These are phyloP conservation scores for Todiramphus saurophagus DNA, from an alignment of 2,113 vertebrate genomes.

Conservation along the genomic window DNA sequence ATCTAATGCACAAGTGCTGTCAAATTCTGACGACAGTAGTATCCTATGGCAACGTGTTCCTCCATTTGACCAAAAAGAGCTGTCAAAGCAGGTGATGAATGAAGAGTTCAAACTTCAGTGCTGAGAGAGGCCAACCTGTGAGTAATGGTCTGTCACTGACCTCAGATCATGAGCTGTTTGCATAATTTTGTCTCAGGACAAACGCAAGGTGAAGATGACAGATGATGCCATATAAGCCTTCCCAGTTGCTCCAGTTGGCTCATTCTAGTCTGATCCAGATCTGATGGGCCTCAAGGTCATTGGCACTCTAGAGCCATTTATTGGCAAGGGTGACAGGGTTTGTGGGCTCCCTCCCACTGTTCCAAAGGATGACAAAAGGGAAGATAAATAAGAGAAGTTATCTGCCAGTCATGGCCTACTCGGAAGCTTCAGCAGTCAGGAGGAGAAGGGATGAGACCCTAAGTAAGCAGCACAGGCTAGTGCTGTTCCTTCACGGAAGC, in stretches of 20 bases:
- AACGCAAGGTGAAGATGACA: neutral
- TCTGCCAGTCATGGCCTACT: neutral
- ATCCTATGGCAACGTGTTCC: neutral
- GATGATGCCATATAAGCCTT: neutral
- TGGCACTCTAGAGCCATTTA: neutral
- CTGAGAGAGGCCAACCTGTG: conserved; percentile 1
- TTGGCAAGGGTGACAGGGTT: neutral
- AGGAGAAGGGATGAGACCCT: neutral
- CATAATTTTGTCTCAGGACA: neutral
- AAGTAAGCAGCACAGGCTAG: neutral
- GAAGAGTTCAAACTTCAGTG: neutral
- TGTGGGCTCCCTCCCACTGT: neutral
- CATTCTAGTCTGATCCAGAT: conserved; percentile 16
- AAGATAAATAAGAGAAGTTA: neutral
- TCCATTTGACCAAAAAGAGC: neutral
- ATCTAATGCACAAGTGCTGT: neutral
- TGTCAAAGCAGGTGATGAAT: neutral
- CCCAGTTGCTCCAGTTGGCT: conserved; percentile 14
- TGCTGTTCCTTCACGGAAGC: neutral
- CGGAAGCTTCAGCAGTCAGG: neutral
- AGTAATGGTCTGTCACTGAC: conserved; percentile 33
- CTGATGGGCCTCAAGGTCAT: neutral
- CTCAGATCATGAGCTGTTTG: conserved; percentile 52
- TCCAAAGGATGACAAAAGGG: neutral
- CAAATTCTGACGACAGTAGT: neutral